phyloP scores from a whole-genome alignment of 2,113 vertebrate genomes.

The Nyctibius bracteatus region DNA sequence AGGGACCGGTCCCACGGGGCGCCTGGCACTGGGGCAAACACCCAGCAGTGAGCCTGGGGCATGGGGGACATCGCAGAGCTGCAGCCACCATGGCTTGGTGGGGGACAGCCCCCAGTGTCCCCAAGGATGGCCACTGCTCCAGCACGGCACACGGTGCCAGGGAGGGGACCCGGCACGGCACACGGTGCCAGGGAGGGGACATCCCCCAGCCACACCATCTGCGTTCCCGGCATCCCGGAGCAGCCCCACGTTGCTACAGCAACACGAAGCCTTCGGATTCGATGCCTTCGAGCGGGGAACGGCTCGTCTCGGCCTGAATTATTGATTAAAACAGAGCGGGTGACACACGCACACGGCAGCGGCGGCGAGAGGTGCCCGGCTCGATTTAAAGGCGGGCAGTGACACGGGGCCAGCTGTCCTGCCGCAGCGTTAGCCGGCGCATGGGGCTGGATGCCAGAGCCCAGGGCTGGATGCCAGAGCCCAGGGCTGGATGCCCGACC shows the following conservation, averaged over 20 bases:
- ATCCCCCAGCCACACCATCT: not conserved
- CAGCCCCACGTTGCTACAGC: constrained; percentile 43
- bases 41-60: not conserved
- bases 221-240: not conserved
- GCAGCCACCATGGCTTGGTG: accelerated
- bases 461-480: not conserved
- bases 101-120: not conserved
- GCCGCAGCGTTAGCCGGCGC: not conserved
- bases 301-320: constrained; percentile 49
- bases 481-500: not conserved
- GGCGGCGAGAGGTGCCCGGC: not conserved
- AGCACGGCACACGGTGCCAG: not conserved
- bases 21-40: not conserved
- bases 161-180: not conserved
- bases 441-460: not conserved
- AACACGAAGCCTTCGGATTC: constrained; percentile 53
- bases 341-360: not conserved
- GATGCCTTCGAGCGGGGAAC: constrained; percentile 2
- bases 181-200: not conserved
- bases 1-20: not conserved
- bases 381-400: not conserved
- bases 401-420: not conserved
- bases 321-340: constrained; percentile 54
- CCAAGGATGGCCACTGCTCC: not conserved
- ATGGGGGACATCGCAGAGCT: accelerated